Percentiles rank a stretch among this genome's conserved stretches.
Evolutionary conservation across 2,113 vertebrate genomes (phyloP).

Genomic region (Austrofundulus limnaeus): DNA sequence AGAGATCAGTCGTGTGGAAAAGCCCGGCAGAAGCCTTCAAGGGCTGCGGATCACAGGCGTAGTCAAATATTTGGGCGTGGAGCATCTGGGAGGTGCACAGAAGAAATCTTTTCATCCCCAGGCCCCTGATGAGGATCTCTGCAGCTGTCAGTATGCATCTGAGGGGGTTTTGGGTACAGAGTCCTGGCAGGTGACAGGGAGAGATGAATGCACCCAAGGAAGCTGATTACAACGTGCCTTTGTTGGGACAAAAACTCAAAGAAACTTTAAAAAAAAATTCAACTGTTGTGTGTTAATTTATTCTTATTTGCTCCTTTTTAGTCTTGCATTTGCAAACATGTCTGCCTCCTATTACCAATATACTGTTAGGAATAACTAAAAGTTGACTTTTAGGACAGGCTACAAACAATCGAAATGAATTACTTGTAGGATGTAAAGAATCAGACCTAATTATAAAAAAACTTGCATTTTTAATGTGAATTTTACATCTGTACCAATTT

Average conservation of each 20-base stretch:
- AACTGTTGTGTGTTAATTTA: neutral
- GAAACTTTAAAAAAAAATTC: neutral
- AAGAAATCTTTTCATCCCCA: constrained; percentile 68
- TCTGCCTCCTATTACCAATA: neutral
- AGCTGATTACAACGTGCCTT: constrained; percentile 49
- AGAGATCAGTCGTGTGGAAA: constrained; percentile 69
- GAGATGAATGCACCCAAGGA: constrained; percentile 42
- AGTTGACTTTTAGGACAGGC: neutral
- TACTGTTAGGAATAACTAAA: neutral
- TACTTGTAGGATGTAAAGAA: neutral
- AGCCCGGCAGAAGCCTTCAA: constrained; percentile 74
- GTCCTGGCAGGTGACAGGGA: constrained; percentile 63
- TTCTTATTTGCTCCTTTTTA: neutral
- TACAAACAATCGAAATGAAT: neutral
- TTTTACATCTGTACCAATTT: constrained; percentile 13
- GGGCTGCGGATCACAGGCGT: constrained; percentile 68
- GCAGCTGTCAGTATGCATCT: constrained; percentile 73
- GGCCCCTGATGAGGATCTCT: constrained; percentile 61
- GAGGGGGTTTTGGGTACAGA: constrained; percentile 61
- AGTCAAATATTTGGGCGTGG: constrained; percentile 76
- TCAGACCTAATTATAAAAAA: neutral
- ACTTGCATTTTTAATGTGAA: neutral
- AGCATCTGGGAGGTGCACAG: constrained; percentile 54
- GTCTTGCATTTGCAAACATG: constrained; percentile 15
- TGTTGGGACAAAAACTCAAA: constrained; percentile 19